Base-by-base conservation (phyloP, 2,797 vertebrate species). In the Valencia hispanica region DNA sequence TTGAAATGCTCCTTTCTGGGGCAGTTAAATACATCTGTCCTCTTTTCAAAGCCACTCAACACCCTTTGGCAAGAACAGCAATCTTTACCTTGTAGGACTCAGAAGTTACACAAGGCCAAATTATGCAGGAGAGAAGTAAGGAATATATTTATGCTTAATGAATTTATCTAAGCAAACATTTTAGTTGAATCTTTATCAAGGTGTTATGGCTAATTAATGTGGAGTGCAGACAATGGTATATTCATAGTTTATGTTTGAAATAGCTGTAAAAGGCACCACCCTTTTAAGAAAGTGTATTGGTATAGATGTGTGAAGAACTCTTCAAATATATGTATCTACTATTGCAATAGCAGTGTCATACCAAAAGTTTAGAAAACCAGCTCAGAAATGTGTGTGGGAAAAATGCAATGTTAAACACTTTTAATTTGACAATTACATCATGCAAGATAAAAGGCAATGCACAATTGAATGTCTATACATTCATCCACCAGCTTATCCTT, bases 1-100 rank as follows among this genome's bases (percentile, higher is more conserved):
- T 68, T 75, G 69, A 80, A 80, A 65, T 65, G 34, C 25, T 47
- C 48, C 65, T 69, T 75, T 43, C 36, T 75, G 50, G 14, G 65
- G 74, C 39, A 17, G 27, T 69, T 75, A 69, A 51, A 75, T 43
- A 48, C 63, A 75, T 57, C 65, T 45, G 20, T 68, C 27, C 50
- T 75, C 20, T 45, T 73, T 75, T 75, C 51, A 75, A 57, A 57
- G 20, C 50, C 50, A 32, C 51, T 57, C 43, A 4, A 69, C 65
- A 69, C n/a, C n/a, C 66, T 75, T 45, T 57, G 65, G 65, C 18
- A 45, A 55, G 51, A 75, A 55, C 39, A 45, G 65, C 50, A 55
- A 69, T 69, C 51, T 75, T 68, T 43, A 25, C 18, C 27, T 43
- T 45, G 27, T 39, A 69, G 39, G 50, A 25, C n/a, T 53, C 36